These are phyloP conservation scores for Erpornis zantholeuca DNA, from an alignment of 2,113 vertebrate genomes.

Conservation along the genomic window DNA sequence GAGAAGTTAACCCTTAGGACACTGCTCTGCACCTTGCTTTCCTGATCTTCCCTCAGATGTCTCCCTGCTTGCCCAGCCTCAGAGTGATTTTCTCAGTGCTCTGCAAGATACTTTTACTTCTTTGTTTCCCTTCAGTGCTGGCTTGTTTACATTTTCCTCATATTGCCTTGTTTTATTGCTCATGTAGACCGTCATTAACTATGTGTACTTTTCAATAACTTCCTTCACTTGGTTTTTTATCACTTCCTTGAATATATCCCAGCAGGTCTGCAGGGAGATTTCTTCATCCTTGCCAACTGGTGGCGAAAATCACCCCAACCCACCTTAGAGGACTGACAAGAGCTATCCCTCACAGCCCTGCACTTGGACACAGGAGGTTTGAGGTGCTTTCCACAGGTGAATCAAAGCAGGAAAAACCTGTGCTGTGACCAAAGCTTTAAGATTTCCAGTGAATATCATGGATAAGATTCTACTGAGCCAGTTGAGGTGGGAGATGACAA, in stretches of 20 bases:
- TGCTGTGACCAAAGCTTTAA: neutral
- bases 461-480: neutral
- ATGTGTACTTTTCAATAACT: constrained; percentile 24
- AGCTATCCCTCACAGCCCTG: neutral
- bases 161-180: constrained; percentile 17
- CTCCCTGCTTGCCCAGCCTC: neutral
- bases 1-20: neutral
- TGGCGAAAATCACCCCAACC: neutral
- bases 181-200: neutral
- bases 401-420: neutral
- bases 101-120: neutral
- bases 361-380: neutral
- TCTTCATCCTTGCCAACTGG: neutral
- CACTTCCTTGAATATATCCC: constrained; percentile 45
- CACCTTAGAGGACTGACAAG: neutral
- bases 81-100: neutral
- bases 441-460: neutral
- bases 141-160: constrained; percentile 40
- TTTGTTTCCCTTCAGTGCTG: neutral
- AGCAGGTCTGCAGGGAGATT: neutral
- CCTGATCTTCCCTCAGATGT: neutral
- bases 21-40: neutral
- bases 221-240: constrained; percentile 43
- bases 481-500: fast-evolving
- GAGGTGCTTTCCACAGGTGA: neutral